Percentiles rank a stretch among this genome's conserved stretches.
phyloP scores from a whole-genome alignment of 2,113 vertebrate species.

The Typhlomys cinereus region DNA sequence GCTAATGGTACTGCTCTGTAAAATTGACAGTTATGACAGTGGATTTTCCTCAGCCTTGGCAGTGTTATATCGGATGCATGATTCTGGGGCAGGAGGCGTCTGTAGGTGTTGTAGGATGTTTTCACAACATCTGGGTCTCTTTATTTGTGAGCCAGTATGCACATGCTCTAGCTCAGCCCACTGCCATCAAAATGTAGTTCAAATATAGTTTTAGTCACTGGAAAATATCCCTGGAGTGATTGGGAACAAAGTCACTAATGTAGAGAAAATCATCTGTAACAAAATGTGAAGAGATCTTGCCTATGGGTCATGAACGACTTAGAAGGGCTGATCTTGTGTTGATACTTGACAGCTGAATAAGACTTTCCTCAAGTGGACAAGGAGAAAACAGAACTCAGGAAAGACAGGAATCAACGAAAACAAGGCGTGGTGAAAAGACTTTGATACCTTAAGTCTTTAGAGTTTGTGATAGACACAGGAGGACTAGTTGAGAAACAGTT shows the following conservation, averaged over 20 bases:
- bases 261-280: neutral
- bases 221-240: neutral
- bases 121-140: too few species aligned
- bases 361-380: neutral
- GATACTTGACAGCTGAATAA: neutral
- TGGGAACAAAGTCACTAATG: neutral
- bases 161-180: neutral
- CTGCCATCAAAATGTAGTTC: neutral
- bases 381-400: neutral
- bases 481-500: neutral
- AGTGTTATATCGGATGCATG: neutral
- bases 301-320: neutral
- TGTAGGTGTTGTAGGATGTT: neutral
- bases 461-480: neutral
- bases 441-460: neutral
- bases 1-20: neutral
- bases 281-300: neutral
- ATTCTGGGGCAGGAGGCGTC: neutral
- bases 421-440: neutral
- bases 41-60: neutral
- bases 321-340: neutral
- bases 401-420: neutral
- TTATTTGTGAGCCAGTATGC: neutral
- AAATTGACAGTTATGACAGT: neutral
- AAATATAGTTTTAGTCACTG: neutral